Base-by-base conservation (phyloP, 2,113 vertebrate genomes). In the Cyrtonyx montezumae region DNA sequence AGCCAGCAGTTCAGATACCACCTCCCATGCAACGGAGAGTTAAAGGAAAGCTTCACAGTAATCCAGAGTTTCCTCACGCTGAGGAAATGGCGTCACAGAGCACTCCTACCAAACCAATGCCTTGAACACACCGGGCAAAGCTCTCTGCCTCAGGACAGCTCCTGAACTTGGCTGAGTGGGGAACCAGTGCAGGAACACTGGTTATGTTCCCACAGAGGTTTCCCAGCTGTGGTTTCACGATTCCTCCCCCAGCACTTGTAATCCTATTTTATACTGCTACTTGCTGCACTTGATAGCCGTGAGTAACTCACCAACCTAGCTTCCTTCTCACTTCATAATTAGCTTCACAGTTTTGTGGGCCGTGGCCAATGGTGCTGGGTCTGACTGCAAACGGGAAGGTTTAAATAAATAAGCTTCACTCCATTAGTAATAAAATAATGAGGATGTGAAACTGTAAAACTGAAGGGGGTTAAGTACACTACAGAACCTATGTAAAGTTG, bases 31-130 rank as follows among this genome's bases (percentile, higher is more conserved):
- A 75, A 66, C 11, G 37, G 37, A 71, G 28, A 32, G 13, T 25
- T 76, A 82, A 87, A 63, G 15, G 90, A 95, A 90, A 56, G 58
- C 90, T 96, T 97, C 94, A 96, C 96, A 97, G 96, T 96, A 86
- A 93, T 84, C 91, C 30, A 71, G 69, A 89, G 34, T 36, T 79
- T 71, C 53, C 88, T 70, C 69, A 69, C 51, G n/a, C 69, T 15
- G 63, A 77, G 11, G 36, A 80, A 51, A 30, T 14, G 66, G 61
- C 67, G 48, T 65, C 1, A 23, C 0, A 0, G 94, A 83, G 79
- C 69, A 63, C 66, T 77, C 19, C 0, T 1, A 21, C 26, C 53
- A 49, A 23, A 61, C 63, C 84, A 76, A 48, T 58, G 84, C 69
- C 91, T 34, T 11, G 8, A 40, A 16, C 15, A 2, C 0, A 0